Percentiles rank a stretch among this genome's conserved stretches.
Conservation (phyloP, 2,888 invertebrate species). For the Mythimna loreyi region DNA sequence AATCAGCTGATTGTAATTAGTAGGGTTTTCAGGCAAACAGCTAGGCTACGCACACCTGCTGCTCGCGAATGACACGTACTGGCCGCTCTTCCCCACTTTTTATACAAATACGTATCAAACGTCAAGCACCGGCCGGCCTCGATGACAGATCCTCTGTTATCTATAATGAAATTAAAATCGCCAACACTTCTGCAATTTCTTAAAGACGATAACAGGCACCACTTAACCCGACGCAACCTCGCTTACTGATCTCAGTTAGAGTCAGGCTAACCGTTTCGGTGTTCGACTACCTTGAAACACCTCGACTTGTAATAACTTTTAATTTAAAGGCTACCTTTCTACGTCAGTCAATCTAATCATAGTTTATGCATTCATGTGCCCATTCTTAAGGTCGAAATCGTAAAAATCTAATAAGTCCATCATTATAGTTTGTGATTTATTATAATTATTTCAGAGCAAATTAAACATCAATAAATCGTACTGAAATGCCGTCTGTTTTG, state of each 20-base stretch:
- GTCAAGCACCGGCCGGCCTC: constrained; percentile 51
- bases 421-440: constrained; percentile 12
- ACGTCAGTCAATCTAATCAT: constrained; percentile 25
- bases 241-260: constrained; percentile 42
- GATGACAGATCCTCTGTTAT: constrained; percentile 64
- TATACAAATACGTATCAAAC: constrained; percentile 74
- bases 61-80: constrained; percentile 69
- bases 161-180: constrained; percentile 52
- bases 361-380: constrained; percentile 45
- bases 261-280: constrained; percentile 27
- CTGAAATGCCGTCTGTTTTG: neutral
- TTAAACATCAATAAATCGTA: constrained; percentile 10
- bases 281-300: constrained; percentile 49
- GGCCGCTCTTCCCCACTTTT: constrained; percentile 68
- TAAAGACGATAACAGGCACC: constrained; percentile 13
- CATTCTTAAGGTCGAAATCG: constrained; percentile 51
- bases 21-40: constrained; percentile 28
- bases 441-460: constrained; percentile 16
- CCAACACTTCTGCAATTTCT: constrained; percentile 11
- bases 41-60: constrained; percentile 64
- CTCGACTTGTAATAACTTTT: constrained; percentile 14
- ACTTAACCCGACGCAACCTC: constrained; percentile 39
- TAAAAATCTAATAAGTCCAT: constrained; percentile 23
- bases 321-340: constrained; percentile 45
- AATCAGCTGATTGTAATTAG: constrained; percentile 38